phyloP scores from a whole-genome alignment of 2,113 vertebrate genomes.

The Anguilla japonica region DNA sequence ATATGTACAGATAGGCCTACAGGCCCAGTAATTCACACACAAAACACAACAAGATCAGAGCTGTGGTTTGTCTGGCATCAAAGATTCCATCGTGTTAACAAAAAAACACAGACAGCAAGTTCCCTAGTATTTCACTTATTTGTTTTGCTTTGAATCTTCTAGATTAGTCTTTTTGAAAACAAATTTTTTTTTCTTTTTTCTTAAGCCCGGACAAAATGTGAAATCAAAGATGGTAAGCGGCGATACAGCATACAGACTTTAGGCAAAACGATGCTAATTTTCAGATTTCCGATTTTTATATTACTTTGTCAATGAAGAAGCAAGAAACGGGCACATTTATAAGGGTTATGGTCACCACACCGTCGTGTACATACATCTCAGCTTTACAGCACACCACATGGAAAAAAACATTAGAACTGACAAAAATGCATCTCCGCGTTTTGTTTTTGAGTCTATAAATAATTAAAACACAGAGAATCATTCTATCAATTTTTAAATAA shows the following conservation, averaged over 20 bases:
- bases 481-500: conserved; percentile 34
- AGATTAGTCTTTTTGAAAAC: conserved; percentile 33
- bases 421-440: conserved; percentile 36
- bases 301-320: conserved; percentile 60
- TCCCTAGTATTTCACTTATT: conserved; percentile 57
- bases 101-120: not conserved
- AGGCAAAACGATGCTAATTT: conserved; percentile 46
- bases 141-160: conserved; percentile 47
- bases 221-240: conserved; percentile 54
- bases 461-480: conserved; percentile 25
- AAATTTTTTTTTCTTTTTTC: conserved; percentile 42
- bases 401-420: conserved; percentile 53
- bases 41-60: not conserved
- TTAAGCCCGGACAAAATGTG: conserved; percentile 43
- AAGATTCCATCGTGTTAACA: not conserved
- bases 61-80: not conserved
- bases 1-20: not conserved
- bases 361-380: conserved; percentile 55
- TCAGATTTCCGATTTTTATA: conserved; percentile 50
- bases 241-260: conserved; percentile 49
- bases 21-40: not conserved
- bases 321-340: conserved; percentile 51
- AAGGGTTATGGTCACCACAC: conserved; percentile 47
- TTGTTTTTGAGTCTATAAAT: conserved; percentile 37
- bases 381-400: conserved; percentile 60